These are phyloP conservation scores for Stylophora pistillata DNA, from an alignment of 64 coral and sea anemone genomes.

Conservation along the genomic window DNA sequence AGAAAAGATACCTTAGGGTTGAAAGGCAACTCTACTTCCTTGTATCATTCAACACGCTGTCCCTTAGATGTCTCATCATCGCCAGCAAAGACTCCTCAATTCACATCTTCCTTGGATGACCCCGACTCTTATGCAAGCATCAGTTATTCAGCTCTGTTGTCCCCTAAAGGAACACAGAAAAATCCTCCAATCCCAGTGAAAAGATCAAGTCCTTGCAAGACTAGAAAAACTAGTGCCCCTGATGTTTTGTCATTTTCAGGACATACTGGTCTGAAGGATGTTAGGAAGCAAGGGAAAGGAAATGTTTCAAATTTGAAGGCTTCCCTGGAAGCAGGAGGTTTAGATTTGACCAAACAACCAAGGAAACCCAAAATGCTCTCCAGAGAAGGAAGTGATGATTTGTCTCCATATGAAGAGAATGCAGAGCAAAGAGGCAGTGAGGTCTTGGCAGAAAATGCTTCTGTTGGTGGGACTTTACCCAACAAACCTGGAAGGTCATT, in stretches of 20 bases:
- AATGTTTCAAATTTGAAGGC: conserved; percentile 78
- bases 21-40: conserved; percentile 39
- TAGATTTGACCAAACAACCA: conserved; percentile 61
- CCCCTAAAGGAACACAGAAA: conserved; percentile 4
- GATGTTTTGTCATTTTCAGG: conserved; percentile 20
- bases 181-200: conserved; percentile 18
- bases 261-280: neutral
- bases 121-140: conserved; percentile 60
- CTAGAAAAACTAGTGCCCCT: conserved; percentile 62
- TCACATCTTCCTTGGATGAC: conserved; percentile 40
- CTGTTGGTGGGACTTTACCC: neutral
- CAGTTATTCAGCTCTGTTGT: conserved; percentile 18
- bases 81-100: neutral
- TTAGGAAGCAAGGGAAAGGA: conserved; percentile 12
- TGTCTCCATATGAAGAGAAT: conserved; percentile 50
- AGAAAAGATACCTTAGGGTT: neutral
- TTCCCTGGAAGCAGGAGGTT: conserved; percentile 75
- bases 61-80: conserved; percentile 28
- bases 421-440: conserved; percentile 15
- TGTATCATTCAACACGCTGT: neutral
- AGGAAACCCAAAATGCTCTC: conserved; percentile 36
- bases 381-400: conserved; percentile 48
- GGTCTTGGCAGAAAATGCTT: neutral
- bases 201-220: conserved; percentile 15
- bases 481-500: conserved; percentile 33